Conservation (phyloP, 2,888 invertebrate species). For the Sialis lutaria region DNA sequence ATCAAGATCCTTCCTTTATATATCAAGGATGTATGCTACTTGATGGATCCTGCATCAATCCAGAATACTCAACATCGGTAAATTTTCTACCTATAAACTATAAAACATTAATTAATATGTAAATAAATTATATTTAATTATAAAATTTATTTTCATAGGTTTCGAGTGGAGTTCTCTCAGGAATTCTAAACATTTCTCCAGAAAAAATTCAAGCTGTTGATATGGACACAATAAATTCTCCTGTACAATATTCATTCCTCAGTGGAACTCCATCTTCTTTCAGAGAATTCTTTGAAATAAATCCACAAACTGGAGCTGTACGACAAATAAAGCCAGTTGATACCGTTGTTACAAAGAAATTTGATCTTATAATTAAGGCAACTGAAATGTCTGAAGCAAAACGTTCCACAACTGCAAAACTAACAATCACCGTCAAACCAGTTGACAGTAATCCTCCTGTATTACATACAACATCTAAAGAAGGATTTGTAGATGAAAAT, state of each 20-base stretch:
- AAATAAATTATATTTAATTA: background rate
- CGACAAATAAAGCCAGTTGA: slow-evolving; percentile 68
- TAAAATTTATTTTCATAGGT: slow-evolving; percentile 32
- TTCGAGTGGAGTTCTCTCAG: slow-evolving; percentile 65
- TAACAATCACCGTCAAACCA: slow-evolving; percentile 65
- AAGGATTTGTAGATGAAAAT: slow-evolving; percentile 72
- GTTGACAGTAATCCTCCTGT: slow-evolving; percentile 76
- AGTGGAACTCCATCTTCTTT: slow-evolving; percentile 65
- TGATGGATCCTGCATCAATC: slow-evolving; percentile 73
- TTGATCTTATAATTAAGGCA: slow-evolving; percentile 69
- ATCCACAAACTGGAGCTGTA: slow-evolving; percentile 61
- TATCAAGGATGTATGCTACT: slow-evolving; percentile 70
- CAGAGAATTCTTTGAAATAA: slow-evolving; percentile 66
- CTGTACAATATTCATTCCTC: slow-evolving; percentile 65
- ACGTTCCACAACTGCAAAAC: slow-evolving; percentile 66
- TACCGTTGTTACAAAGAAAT: slow-evolving; percentile 57
- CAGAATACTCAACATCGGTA: slow-evolving; percentile 69
- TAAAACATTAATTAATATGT: too few species aligned
- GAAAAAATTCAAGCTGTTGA: slow-evolving; percentile 83
- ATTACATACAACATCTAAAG: slow-evolving; percentile 48
- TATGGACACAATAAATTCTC: slow-evolving; percentile 72
- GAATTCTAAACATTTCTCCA: slow-evolving; percentile 65
- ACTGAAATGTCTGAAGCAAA: slow-evolving; percentile 66
- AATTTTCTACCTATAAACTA: slow-evolving; percentile 21
- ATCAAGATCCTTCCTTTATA: slow-evolving; percentile 80